phyloP scores from a whole-genome alignment of 2,888 invertebrate genomes.

The Sphinx pinastri region DNA sequence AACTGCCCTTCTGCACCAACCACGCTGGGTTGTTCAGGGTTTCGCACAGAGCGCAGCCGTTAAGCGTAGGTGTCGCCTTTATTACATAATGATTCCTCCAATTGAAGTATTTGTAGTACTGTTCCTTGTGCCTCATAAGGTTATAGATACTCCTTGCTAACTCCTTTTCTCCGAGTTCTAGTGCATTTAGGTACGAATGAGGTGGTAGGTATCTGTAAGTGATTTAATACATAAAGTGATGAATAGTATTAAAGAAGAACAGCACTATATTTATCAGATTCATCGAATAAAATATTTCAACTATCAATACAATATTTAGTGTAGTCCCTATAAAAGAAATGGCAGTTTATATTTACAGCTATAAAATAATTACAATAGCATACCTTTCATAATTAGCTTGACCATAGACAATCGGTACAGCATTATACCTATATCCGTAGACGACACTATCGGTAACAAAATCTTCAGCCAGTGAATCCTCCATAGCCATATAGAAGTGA shows the following conservation, averaged over 20 bases:
- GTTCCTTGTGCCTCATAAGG: conserved; percentile 47
- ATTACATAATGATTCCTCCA: conserved; percentile 65
- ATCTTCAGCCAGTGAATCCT: conserved; percentile 86
- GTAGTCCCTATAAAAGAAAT: too few relatives aligned
- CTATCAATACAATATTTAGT: too few relatives aligned
- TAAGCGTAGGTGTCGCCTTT: conserved; percentile 44
- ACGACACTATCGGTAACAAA: conserved; percentile 77
- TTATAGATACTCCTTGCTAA: conserved; percentile 56
- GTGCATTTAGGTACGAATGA: conserved; percentile 58
- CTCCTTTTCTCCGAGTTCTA: conserved; percentile 41
- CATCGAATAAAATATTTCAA: too few relatives aligned
- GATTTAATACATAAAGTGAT: not conserved
- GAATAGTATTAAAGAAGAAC: conserved; percentile 3
- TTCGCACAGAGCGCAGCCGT: conserved; percentile 58
- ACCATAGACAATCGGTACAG: conserved; percentile 87
- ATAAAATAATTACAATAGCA: conserved; percentile 42
- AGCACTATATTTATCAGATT: conserved; percentile 59
- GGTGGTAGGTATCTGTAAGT: conserved; percentile 57
- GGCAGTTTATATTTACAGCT: too few relatives aligned
- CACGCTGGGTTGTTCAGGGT: conserved; percentile 54
- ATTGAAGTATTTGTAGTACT: conserved; percentile 61
- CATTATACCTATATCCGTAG: conserved; percentile 80
- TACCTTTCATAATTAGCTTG: conserved; percentile 83
- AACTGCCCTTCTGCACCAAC: conserved; percentile 44
- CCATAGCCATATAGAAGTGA: conserved; percentile 88